Evolutionary conservation across 2,888 invertebrate species (phyloP).

Genomic region (Rotaria sp.): DNA sequence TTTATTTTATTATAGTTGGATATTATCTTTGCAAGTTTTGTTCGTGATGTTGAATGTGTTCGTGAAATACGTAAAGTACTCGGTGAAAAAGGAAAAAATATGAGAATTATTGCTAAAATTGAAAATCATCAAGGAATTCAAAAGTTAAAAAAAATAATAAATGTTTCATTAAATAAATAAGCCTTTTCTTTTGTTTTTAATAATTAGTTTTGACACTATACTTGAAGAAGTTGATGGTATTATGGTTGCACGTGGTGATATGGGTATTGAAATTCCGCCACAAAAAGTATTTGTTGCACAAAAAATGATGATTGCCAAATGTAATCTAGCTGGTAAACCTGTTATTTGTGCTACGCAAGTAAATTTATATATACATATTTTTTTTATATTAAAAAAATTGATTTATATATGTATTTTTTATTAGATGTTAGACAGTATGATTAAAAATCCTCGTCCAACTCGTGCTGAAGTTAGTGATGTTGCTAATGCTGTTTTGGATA

Average conservation of each 20-base stretch:
- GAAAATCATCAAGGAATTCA: conserved; percentile 86
- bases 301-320: conserved; percentile 93
- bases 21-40: conserved; percentile 95
- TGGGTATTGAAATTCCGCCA: conserved; percentile 94
- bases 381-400: conserved; percentile 57
- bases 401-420: background rate
- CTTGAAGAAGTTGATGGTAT: conserved; percentile 87
- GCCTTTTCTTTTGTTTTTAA: background rate
- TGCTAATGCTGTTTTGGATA: conserved; percentile 92
- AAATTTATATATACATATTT: background rate
- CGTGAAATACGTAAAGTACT: conserved; percentile 75
- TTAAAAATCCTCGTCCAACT: conserved; percentile 91
- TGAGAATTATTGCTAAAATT: conserved; percentile 92
- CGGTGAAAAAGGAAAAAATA: conserved; percentile 72
- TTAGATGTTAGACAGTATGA: conserved; percentile 90
- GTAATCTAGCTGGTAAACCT: conserved; percentile 86
- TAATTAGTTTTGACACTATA: conserved; percentile 72
- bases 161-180: background rate
- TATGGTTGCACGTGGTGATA: conserved; percentile 94
- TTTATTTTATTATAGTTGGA: conserved; percentile 62
- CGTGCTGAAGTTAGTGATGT: conserved; percentile 93
- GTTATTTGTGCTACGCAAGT: conserved; percentile 84
- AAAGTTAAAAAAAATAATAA: conserved; percentile 45
- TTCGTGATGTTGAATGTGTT: conserved; percentile 80
- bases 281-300: conserved; percentile 82